Conservation (phyloP, 1,140 invertebrate species). For the Drosophila kanapiae region DNA sequence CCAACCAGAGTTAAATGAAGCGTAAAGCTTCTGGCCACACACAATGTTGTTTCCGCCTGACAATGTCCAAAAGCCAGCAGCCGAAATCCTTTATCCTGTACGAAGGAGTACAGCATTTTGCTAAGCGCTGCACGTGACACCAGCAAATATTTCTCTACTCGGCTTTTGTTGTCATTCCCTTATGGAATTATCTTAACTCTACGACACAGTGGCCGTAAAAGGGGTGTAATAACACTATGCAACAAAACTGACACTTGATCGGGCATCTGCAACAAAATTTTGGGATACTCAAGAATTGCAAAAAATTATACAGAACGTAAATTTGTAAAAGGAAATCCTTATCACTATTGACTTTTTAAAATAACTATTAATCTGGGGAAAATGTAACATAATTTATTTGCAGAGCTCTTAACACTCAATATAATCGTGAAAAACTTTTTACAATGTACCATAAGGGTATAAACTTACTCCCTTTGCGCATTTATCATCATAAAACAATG, state of each 20-base stretch:
- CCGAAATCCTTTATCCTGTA: conserved; percentile 25
- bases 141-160: conserved; percentile 23
- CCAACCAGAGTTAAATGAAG: conserved; percentile 44
- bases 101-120: conserved; percentile 40
- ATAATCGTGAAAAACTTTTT: background rate
- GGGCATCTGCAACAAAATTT: background rate
- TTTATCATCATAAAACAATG: background rate
- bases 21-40: conserved; percentile 36
- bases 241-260: conserved; percentile 16
- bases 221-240: conserved; percentile 28
- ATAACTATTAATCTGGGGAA: background rate
- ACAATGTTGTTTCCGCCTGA: conserved; percentile 42
- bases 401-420: background rate
- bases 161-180: conserved; percentile 15
- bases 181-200: conserved; percentile 30
- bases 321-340: background rate
- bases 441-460: background rate
- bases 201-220: conserved; percentile 12
- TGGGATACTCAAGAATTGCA: background rate
- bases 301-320: background rate
- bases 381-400: background rate
- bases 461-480: background rate
- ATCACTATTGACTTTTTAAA: background rate
- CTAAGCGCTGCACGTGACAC: conserved; percentile 59
- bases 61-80: conserved; percentile 37